Conservation (phyloP, 2,797 vertebrate species). For the Macrochelys suwanniensis region DNA sequence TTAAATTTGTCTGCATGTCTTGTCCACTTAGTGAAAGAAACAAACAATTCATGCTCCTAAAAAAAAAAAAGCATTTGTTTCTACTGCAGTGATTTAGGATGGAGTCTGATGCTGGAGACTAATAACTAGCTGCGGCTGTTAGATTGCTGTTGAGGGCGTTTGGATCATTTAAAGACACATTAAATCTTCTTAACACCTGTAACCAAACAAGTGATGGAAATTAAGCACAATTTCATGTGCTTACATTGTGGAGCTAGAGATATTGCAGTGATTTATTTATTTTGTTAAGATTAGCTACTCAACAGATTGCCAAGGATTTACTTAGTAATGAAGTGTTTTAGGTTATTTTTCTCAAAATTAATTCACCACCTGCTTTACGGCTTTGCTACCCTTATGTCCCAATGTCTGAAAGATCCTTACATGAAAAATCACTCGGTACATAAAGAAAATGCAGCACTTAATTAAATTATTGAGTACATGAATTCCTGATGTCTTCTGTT, state of each 20-base stretch:
- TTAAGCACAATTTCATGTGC: constrained; percentile 36
- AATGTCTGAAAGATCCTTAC: neutral
- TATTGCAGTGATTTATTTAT: neutral
- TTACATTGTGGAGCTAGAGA: neutral
- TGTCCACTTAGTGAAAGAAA: neutral
- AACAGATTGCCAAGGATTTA: constrained; percentile 50
- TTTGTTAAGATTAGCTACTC: constrained; percentile 10
- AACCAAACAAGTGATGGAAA: constrained; percentile 33
- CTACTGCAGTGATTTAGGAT: neutral
- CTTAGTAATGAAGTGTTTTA: constrained; percentile 13
- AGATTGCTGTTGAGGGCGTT: constrained; percentile 7
- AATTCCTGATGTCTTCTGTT: neutral
- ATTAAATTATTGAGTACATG: neutral
- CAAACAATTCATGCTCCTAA: neutral
- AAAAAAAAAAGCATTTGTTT: constrained; percentile 6
- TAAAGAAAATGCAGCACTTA: neutral
- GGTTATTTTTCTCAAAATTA: constrained; percentile 20
- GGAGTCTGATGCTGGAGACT: neutral
- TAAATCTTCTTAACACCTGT: constrained; percentile 63
- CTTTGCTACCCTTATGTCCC: neutral
- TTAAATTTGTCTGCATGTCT: neutral
- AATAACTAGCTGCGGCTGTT: constrained; percentile 19
- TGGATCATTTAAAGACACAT: constrained; percentile 61
- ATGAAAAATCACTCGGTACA: neutral
- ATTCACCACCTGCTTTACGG: constrained; percentile 35